Base-by-base conservation (phyloP, 2,797 vertebrate species). In the Bufotes viridis region DNA sequence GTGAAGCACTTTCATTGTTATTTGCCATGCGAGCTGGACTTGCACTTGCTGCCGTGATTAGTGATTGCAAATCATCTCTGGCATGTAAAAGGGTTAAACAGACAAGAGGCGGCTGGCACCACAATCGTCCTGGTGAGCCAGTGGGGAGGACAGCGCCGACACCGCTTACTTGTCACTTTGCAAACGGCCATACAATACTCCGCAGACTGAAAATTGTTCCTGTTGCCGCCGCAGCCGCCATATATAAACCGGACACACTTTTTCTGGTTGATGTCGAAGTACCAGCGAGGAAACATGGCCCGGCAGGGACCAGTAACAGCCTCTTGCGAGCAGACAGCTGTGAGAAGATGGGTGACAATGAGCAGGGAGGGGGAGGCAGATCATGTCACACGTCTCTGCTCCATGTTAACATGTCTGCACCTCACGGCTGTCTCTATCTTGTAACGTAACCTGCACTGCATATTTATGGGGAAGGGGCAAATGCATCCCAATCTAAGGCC, bases 121-220 rank as follows among this genome's bases (percentile, higher is more conserved):
- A 87, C n/a, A 84, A 89, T 89, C 85, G 67, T 14, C 63, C 9
- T 84, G 88, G 84, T 70, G 74, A 82, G 65, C 69, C 49, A 9
- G 87, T 20, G 15, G 26, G 14, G 14, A 87, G 26, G 49, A 13
- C 42, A 70, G 29, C 17, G 8, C 18, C 24, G 7, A 53, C 53
- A 9, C 10, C 87, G 98, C 98, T 98, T 98, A 99, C 98, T 97
- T 95, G 97, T 96, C 93, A 95, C 95, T 94, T 96, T 97, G 97
- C 98, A 99, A 93, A 98, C 97, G 91, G 97, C 96, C 97, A 97
- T 97, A 97, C 98, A 99, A 97, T 98, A 97, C 83, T 98, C 97
- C 97, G 98, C 97, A 90, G 97, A 97, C 96, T 98, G 96, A 97
- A 99, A 99, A 97, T 98, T 99, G 97, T 99, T 99, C 96, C 97